These are phyloP conservation scores for Lagocephalus sceleratus DNA, from an alignment of 2,797 vertebrate species.

Conservation along the genomic window DNA sequence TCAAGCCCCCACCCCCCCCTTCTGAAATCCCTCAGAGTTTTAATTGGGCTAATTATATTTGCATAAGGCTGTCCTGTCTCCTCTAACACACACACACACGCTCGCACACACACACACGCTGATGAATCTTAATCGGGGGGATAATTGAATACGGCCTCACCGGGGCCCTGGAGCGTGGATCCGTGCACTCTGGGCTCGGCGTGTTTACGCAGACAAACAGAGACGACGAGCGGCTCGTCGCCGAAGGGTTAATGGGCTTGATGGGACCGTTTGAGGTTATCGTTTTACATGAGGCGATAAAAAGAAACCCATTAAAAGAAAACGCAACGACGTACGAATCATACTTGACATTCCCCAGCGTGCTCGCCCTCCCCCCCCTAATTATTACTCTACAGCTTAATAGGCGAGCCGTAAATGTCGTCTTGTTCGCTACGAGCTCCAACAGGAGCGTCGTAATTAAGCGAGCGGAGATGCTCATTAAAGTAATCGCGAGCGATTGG, in stretches of 20 bases:
- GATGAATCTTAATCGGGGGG: constrained; percentile 50
- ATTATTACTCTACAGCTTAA: constrained; percentile 36
- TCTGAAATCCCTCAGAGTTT: constrained; percentile 38
- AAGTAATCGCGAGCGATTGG: constrained; percentile 20
- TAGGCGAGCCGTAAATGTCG: constrained; percentile 5
- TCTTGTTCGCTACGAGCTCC: constrained; percentile 17
- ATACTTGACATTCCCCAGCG: constrained; percentile 27
- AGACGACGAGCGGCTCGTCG: constrained; percentile 16
- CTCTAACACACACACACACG: constrained; percentile 22
- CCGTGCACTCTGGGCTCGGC: constrained; percentile 26
- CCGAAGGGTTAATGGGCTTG: constrained; percentile 29
- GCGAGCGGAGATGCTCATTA: constrained; percentile 25
- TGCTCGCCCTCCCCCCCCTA: neutral
- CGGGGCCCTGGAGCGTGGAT: constrained; percentile 50
- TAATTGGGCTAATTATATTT: constrained; percentile 73
- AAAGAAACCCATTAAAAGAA: constrained; percentile 14
- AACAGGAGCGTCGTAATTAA: constrained; percentile 30
- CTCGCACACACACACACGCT: constrained; percentile 27
- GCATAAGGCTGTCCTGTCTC: constrained; percentile 53
- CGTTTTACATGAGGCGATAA: neutral
- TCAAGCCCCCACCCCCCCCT: constrained; percentile 7
- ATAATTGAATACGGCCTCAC: constrained; percentile 62
- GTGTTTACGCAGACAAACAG: constrained; percentile 46
- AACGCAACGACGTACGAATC: constrained; percentile 23
- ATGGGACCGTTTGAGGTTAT: constrained; percentile 6